Percentiles rank a stretch among this genome's conserved stretches.
These are phyloP conservation scores for Himalopsyche tibetana DNA, from an alignment of 2,888 invertebrate species.

Conservation along the genomic window DNA sequence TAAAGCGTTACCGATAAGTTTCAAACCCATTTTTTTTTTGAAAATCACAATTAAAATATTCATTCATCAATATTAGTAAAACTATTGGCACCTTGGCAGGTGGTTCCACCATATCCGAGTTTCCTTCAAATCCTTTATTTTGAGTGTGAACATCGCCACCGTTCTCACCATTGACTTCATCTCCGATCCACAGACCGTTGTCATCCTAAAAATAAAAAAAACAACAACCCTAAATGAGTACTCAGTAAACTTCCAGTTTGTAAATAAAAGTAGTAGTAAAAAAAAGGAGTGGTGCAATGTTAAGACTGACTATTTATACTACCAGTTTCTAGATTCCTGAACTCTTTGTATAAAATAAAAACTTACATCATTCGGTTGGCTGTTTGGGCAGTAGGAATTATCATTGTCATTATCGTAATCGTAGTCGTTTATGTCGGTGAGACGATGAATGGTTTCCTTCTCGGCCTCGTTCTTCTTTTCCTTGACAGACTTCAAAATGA, in stretches of 20 bases:
- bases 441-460: constrained; percentile 57
- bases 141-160: constrained; percentile 69
- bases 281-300: no score
- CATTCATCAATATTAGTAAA: no score
- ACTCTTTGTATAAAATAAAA: neutral
- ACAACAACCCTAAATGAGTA: neutral
- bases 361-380: constrained; percentile 62
- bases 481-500: constrained; percentile 69
- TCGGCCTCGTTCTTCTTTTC: constrained; percentile 56
- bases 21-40: neutral
- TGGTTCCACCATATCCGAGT: constrained; percentile 79
- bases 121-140: constrained; percentile 68
- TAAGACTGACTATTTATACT: no score
- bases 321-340: neutral
- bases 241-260: neutral
- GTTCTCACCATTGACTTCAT: constrained; percentile 72
- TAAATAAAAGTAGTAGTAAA: neutral
- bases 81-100: constrained; percentile 77
- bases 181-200: constrained; percentile 72
- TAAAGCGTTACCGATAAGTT: neutral
- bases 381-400: constrained; percentile 73
- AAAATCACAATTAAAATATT: no score
- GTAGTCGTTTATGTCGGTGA: constrained; percentile 72
- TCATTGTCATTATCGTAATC: constrained; percentile 76
- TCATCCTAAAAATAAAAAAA: constrained; percentile 69